phyloP scores from a whole-genome alignment of 2,797 vertebrate species.

The Rhynchonycteris naso region DNA sequence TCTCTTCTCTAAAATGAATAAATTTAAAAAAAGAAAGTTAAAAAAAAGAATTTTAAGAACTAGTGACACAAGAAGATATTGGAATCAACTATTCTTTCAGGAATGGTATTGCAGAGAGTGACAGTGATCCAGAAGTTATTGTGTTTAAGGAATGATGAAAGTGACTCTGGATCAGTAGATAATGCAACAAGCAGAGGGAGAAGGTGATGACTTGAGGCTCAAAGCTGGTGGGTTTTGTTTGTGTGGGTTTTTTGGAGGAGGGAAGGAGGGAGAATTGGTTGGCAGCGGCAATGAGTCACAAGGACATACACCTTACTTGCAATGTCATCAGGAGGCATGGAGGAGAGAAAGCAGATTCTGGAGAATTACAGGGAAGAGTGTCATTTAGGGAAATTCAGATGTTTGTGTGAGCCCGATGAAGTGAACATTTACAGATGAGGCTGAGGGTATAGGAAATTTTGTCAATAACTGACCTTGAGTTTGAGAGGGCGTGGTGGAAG shows the following conservation, averaged over 20 bases:
- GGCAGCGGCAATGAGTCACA: not conserved
- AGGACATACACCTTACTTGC: not conserved
- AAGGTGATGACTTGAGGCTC: not conserved
- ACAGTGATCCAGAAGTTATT: not conserved
- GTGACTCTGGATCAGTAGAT: not conserved
- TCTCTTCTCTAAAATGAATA: too few relatives aligned
- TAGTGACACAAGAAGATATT: not conserved
- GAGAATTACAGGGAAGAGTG: not conserved
- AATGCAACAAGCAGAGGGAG: not conserved
- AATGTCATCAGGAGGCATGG: not conserved
- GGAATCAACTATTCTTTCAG: constrained; percentile 1
- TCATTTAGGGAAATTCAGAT: not conserved
- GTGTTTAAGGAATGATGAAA: not conserved
- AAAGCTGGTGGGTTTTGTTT: not conserved
- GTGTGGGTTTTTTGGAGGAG: not conserved
- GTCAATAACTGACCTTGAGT: not conserved
- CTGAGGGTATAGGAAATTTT: not conserved
- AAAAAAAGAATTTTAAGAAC: not conserved
- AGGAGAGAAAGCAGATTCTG: not conserved
- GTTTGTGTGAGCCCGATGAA: constrained; percentile 32
- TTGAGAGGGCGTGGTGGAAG: not conserved
- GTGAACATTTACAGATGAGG: constrained; percentile 21
- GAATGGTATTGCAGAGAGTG: not conserved
- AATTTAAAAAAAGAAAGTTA: too few relatives aligned
- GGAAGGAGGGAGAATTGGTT: not conserved